Conservation (phyloP, 2,113 vertebrate genomes). For the Danionella cerebrum region DNA sequence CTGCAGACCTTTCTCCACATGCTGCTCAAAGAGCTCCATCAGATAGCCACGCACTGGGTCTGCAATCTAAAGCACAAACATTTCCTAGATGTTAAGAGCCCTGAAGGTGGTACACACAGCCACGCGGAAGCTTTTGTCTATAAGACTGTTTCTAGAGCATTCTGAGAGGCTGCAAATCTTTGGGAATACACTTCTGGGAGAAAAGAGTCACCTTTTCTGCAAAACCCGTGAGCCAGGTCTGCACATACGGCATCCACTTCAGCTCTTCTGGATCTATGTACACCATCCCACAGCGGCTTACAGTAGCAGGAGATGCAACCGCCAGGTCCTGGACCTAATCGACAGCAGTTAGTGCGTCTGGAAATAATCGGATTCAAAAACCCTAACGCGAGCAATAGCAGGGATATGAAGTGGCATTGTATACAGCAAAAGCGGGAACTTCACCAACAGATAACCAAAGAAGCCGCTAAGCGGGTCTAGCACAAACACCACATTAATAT, state of each 20-base stretch:
- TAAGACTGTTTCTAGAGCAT: background rate
- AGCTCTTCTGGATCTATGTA: slow-evolving; percentile 80
- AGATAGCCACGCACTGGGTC: slow-evolving; percentile 59
- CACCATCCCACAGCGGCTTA: slow-evolving; percentile 85
- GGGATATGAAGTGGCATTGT: no score
- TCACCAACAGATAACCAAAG: no score
- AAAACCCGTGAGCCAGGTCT: slow-evolving; percentile 71
- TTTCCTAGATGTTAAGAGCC: background rate
- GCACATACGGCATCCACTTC: slow-evolving; percentile 80
- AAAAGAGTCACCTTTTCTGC: slow-evolving; percentile 56
- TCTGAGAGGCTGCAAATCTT: background rate
- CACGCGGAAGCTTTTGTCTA: background rate
- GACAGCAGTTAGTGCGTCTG: background rate
- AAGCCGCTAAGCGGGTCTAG: no score
- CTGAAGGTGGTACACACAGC: background rate
- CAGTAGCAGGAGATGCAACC: slow-evolving; percentile 81
- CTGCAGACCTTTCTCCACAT: slow-evolving; percentile 74
- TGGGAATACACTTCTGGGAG: background rate
- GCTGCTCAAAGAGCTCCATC: slow-evolving; percentile 67
- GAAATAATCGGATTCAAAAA: no score
- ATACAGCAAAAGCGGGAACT: no score
- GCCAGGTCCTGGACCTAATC: slow-evolving; percentile 76
- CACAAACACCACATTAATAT: no score
- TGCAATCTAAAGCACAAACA: slow-evolving; percentile 48
- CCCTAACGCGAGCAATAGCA: no score